Base-by-base conservation (phyloP, 1,140 invertebrate species). In the Anadara kagoshimensis region DNA sequence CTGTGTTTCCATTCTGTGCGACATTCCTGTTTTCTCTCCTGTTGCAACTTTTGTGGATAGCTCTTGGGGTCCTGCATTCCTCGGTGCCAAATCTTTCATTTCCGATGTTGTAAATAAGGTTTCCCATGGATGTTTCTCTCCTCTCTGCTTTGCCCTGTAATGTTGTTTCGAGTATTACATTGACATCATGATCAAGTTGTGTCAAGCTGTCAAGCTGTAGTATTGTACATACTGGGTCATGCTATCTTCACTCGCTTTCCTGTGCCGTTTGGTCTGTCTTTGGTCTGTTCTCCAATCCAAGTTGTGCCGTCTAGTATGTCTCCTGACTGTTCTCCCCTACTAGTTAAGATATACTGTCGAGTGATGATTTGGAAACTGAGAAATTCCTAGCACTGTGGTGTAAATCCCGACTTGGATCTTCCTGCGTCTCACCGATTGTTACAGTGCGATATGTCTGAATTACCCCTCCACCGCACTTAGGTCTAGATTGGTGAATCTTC, bases 401-500 rank as follows among this genome's bases (percentile, higher is more conserved):
- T n/a, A n/a, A n/a, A n/a, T n/a, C n/a, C n/a, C n/a, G n/a, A n/a
- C n/a, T n/a, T n/a, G n/a, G n/a, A n/a, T n/a, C n/a, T n/a, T n/a
- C n/a, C n/a, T n/a, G n/a, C n/a, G n/a, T n/a, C n/a, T n/a, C n/a
- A n/a, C n/a, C n/a, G n/a, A n/a, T n/a, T n/a, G n/a, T n/a, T n/a
- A n/a, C 58, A 62, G 45, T 53, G 68, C 7, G 47, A 57, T 69
- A 58, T 14, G 47, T 43, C 41, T 41, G 58, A n/a, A 20, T 64
- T 20, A 29, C 45, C 45, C 58, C 61, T 36, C 44, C 45, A 63
- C 69, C 36, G 29, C 36, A 71, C n/a, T 24, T 12, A 29, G 57
- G 43, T 16, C 58, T 70, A 53, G 67, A 43, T 53, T 67, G 65
- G 45, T 59, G 56, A 44, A 69, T 69, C 26, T 49, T 69, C 43